phyloP scores from a whole-genome alignment of 2,888 invertebrate genomes.

The Tenthredo distinguenda region DNA sequence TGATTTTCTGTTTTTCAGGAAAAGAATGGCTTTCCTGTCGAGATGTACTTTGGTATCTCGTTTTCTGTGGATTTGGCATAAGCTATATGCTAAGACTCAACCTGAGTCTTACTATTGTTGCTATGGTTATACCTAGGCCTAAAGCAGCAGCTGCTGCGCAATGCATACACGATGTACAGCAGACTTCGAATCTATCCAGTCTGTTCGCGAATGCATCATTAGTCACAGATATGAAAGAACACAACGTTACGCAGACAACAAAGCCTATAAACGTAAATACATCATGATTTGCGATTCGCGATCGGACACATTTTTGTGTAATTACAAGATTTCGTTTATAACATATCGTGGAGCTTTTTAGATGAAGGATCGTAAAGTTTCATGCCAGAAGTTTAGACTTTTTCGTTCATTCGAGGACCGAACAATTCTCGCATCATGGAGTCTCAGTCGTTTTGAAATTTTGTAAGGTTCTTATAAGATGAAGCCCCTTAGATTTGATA shows the following conservation, averaged over 20 bases:
- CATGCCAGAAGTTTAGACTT: not conserved
- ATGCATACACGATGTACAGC: conserved; percentile 64
- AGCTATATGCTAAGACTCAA: conserved; percentile 86
- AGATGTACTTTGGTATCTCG: conserved; percentile 82
- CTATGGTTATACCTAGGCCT: conserved; percentile 80
- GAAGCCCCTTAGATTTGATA: not conserved
- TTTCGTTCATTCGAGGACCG: not conserved
- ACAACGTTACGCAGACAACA: not conserved
- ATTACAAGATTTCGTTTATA: not conserved
- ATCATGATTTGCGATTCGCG: conserved; percentile 44
- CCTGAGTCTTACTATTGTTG: conserved; percentile 85
- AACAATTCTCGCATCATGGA: not conserved
- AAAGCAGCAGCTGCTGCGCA: conserved; percentile 65
- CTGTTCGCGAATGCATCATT: conserved; percentile 47
- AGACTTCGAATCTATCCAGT: conserved; percentile 29
- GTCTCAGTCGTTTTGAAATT: not conserved
- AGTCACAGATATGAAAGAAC: conserved; percentile 34
- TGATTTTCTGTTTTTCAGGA: conserved; percentile 57
- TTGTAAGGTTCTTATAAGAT: not conserved
- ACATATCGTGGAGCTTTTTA: not conserved
- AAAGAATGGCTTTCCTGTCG: conserved; percentile 73
- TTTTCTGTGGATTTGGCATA: conserved; percentile 84
- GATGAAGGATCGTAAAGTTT: not conserved
- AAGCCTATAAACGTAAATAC: conserved; percentile 24
- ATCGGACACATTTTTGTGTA: not conserved